Evolutionary conservation across 2,888 invertebrate species (phyloP).

Genomic region (Drosophila leonis): DNA sequence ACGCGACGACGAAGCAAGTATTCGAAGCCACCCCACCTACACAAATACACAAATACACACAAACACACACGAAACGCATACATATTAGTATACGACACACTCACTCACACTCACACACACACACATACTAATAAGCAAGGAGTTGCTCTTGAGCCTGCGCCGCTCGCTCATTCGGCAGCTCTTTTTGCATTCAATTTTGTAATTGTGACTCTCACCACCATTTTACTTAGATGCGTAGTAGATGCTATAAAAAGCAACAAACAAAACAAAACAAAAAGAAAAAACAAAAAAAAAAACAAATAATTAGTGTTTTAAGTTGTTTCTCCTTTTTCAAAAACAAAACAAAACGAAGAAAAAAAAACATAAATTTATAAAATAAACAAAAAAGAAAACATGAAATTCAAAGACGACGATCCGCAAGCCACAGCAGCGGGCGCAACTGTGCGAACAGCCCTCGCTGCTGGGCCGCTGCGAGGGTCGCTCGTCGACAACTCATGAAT

Average conservation of each 20-base stretch:
- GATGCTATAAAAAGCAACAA: constrained; percentile 60
- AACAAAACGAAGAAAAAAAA: constrained; percentile 43
- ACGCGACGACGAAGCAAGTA: constrained; percentile 79
- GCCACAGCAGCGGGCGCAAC: constrained; percentile 26
- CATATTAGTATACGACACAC: constrained; percentile 43
- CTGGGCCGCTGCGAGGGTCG: constrained; percentile 57
- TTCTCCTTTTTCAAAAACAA: constrained; percentile 75
- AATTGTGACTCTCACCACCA: constrained; percentile 81
- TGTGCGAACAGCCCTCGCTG: constrained; percentile 19
- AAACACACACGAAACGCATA: constrained; percentile 45
- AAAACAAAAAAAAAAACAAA: constrained; percentile 45
- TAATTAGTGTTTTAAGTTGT: constrained; percentile 77
- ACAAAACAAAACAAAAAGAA: constrained; percentile 32
- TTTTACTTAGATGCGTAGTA: constrained; percentile 81
- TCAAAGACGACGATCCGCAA: constrained; percentile 68
- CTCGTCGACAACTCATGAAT: constrained; percentile 83
- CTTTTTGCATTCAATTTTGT: constrained; percentile 64
- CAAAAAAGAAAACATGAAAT: constrained; percentile 72
- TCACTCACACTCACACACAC: constrained; percentile 61
- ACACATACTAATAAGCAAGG: constrained; percentile 52
- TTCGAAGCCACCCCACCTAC: constrained; percentile 82
- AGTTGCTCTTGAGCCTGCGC: constrained; percentile 30
- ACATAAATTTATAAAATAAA: constrained; percentile 49
- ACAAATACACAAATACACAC: constrained; percentile 54
- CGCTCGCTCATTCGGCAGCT: constrained; percentile 30